Evolutionary conservation across 2,888 invertebrate genomes (phyloP).

Genomic region (Hirtodrosophila confusa): DNA sequence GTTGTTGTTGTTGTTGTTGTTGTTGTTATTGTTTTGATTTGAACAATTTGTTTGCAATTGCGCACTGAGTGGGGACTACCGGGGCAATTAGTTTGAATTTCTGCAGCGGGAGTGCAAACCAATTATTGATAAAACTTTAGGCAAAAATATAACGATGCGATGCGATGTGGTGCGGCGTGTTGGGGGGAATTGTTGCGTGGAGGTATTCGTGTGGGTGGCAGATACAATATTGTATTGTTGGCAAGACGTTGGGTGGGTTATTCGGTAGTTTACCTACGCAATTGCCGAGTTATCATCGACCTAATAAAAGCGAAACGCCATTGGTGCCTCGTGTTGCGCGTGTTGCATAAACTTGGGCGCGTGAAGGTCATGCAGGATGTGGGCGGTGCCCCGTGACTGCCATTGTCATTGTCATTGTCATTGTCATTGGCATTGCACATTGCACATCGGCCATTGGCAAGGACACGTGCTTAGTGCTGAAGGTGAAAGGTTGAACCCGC

Average conservation of each 20-base stretch:
- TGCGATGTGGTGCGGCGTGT: background rate
- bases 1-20: no score
- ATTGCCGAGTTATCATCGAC: slow-evolving; percentile 68
- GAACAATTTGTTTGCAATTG: slow-evolving; percentile 66
- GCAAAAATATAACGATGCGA: slow-evolving; percentile 49
- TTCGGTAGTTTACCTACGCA: slow-evolving; percentile 36
- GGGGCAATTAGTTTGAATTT: slow-evolving; percentile 61
- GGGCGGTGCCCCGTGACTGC: slow-evolving; percentile 50
- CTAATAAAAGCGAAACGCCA: slow-evolving; percentile 69
- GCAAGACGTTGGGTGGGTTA: background rate
- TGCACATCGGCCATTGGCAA: slow-evolving; percentile 43
- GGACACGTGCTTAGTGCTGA: slow-evolving; percentile 43
- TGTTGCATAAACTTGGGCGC: slow-evolving; percentile 62
- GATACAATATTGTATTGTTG: background rate
- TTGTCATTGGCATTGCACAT: slow-evolving; percentile 54
- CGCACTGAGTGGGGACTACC: slow-evolving; percentile 58
- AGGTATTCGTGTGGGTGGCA: slow-evolving; percentile 17
- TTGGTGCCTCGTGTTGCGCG: slow-evolving; percentile 15
- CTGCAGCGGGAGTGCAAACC: slow-evolving; percentile 39
- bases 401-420: slow-evolving; percentile 54
- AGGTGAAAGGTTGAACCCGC: slow-evolving; percentile 53
- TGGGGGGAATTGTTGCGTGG: background rate
- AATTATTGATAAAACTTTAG: slow-evolving; percentile 77
- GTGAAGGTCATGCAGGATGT: slow-evolving; percentile 65
- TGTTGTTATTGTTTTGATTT: slow-evolving; percentile 26